A percentile compares a stretch with the other conserved stretches of the same genome.
These are phyloP conservation scores for Indri indri DNA, from an alignment of 2,113 vertebrate genomes.

Conservation along the genomic window DNA sequence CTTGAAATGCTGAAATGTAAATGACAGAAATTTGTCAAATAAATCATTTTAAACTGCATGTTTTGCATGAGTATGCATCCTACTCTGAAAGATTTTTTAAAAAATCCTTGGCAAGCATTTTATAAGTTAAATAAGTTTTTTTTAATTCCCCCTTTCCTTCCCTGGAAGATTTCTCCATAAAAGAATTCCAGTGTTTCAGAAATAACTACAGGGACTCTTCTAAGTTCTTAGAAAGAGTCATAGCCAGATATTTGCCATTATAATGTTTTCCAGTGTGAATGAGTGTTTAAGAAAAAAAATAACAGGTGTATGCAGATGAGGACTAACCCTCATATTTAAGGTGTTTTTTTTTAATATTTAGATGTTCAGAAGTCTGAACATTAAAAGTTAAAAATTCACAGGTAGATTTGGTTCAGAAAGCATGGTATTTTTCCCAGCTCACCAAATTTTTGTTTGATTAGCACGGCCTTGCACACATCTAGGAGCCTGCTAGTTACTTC, in stretches of 20 bases:
- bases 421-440: neutral
- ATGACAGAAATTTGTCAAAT: constrained; percentile 46
- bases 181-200: constrained; percentile 43
- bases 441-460: neutral
- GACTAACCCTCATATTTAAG: neutral
- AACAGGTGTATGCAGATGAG: neutral
- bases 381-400: neutral
- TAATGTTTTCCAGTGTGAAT: neutral
- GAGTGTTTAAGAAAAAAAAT: neutral
- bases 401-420: constrained; percentile 2
- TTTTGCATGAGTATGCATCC: neutral
- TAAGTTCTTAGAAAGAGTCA: neutral
- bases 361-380: neutral
- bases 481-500: neutral
- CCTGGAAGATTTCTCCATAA: neutral
- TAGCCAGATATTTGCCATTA: neutral
- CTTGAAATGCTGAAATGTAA: constrained; percentile 55
- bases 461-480: neutral
- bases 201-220: neutral
- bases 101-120: neutral
- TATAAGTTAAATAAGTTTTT: neutral
- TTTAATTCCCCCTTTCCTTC: neutral
- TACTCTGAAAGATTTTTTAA: neutral
- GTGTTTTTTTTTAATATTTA: neutral
- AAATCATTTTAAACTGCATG: constrained; percentile 45